Evolutionary conservation across 1,140 invertebrate genomes (phyloP), one percentile per base, ranked within the genome.

Genomic region (Drosophila pseudoananassae): DNA sequence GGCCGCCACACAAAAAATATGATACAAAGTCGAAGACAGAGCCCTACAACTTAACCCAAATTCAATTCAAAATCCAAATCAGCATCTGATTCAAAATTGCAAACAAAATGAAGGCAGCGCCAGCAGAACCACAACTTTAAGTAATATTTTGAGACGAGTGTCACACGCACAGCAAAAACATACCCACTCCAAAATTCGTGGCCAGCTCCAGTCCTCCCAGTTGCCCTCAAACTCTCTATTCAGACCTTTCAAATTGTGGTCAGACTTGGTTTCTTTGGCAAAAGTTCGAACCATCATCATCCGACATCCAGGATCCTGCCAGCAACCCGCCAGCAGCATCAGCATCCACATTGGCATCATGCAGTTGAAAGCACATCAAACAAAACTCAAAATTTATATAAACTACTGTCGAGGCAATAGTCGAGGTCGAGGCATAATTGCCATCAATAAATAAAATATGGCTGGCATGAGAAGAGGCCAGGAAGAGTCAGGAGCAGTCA

Each of bases 391-490:
- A 83, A 84, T 83, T 83, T 84, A 78, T 78, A 76, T 84, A 82
- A 70, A 83, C 65, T 72, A 76, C 69, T 84, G 25, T 27, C 25
- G 25, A 27, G 72, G 75, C 70, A 85, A 85, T 88, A 88, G 84
- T 65, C 84, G 76, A 88, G 83, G 84, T 89, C 83, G 79, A 79
- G 79, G 75, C 84, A 88, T 88, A 88, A 88, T 88, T 88, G 83
- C 83, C 87, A 88, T 88, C 83, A 88, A 88, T 88, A 88, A 88
- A 88, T 88, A 88, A 89, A 89, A 87, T 83, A 88, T 85, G 76
- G 79, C 84, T 88, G 70, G 64, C 50, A 31, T 57, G 43, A 55
- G 40, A 14, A 49, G 43, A 45, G 56, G 51, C 38, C 29, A 10
- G 40, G 38, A n/a, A 49, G 45, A 49, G n/a, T 10, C 40, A 15